A percentile compares a stretch with the other conserved stretches of the same genome.
Conservation (phyloP, 2,888 invertebrate species). For the Phortica okadai region DNA sequence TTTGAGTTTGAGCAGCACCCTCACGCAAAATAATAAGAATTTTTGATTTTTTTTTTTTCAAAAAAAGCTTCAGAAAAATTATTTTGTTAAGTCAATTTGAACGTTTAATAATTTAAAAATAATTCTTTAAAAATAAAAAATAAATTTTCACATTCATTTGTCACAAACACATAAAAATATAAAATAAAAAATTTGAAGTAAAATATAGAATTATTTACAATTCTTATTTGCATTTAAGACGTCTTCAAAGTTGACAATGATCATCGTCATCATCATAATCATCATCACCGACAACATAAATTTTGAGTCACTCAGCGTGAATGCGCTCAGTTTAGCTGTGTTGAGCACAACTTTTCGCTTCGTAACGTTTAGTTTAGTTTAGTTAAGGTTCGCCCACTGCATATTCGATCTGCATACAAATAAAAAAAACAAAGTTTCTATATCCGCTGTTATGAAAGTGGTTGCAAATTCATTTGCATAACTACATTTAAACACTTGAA, state of each 20-base stretch:
- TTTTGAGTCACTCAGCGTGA: neutral
- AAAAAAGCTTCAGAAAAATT: neutral
- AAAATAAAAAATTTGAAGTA: neutral
- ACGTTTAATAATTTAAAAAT: too few species aligned
- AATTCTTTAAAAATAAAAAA: neutral
- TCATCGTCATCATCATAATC: neutral
- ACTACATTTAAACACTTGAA: constrained; percentile 26
- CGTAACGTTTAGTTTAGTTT: neutral
- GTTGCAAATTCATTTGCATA: constrained; percentile 22
- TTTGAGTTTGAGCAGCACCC: too few species aligned
- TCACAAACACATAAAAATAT: neutral
- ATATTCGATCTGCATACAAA: constrained; percentile 66
- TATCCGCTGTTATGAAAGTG: constrained; percentile 42
- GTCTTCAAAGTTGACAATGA: neutral
- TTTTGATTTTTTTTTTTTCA: too few species aligned
- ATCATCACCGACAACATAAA: neutral
- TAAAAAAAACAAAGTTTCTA: constrained; percentile 51
- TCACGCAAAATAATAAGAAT: too few species aligned
- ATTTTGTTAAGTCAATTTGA: neutral
- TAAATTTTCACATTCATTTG: neutral
- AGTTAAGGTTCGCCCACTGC: constrained; percentile 37
- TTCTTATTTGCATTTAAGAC: neutral
- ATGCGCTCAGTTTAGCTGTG: neutral
- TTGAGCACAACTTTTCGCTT: constrained; percentile 2
- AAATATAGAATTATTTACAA: constrained; percentile 19